Evolutionary conservation across 2,113 vertebrate genomes (phyloP).

Genomic region (Uria aalge): DNA sequence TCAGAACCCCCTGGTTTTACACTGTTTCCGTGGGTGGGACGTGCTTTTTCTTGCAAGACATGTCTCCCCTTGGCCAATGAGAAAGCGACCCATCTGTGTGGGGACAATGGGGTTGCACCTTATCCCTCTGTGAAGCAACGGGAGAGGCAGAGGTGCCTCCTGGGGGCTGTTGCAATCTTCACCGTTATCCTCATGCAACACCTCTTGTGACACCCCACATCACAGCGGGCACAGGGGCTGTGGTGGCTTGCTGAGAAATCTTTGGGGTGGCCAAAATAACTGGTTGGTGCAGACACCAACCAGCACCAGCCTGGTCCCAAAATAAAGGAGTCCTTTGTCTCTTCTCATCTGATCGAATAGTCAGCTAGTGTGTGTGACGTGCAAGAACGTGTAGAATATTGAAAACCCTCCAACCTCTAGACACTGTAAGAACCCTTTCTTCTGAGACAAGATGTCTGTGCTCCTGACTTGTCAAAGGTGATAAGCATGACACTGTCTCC

Average conservation of each 20-base stretch:
- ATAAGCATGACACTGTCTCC: neutral
- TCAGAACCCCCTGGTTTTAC: neutral
- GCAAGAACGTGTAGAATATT: neutral
- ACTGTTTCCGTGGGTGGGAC: neutral
- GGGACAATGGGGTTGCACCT: neutral
- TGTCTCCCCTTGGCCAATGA: neutral
- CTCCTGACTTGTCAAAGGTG: neutral
- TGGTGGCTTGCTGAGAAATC: neutral
- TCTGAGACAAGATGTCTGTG: neutral
- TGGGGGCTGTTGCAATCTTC: neutral
- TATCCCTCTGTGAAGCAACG: accelerated
- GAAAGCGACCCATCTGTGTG: neutral
- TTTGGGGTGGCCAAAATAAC: neutral
- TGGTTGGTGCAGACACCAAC: neutral
- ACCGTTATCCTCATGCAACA: neutral
- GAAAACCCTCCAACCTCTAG: neutral
- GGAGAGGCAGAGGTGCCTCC: neutral
- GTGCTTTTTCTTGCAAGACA: neutral
- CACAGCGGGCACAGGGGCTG: accelerated
- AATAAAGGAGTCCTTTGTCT: too few species aligned
- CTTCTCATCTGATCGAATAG: neutral
- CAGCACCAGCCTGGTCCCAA: neutral
- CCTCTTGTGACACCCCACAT: accelerated
- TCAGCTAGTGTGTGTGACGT: too few species aligned
- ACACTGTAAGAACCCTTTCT: neutral